Base-by-base conservation (phyloP, 2,113 vertebrate genomes). In the Orthonyx spaldingii region DNA sequence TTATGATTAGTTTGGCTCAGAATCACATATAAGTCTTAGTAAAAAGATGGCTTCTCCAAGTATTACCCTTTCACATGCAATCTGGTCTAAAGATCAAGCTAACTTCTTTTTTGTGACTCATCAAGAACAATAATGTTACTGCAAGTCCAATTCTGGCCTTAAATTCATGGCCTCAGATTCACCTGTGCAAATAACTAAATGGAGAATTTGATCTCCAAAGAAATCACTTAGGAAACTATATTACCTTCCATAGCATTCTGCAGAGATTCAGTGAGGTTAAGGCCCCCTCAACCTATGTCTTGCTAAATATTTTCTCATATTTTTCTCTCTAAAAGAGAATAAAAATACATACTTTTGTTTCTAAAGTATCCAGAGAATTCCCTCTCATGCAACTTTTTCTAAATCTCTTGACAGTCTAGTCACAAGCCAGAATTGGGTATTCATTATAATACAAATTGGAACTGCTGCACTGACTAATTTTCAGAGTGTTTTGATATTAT, bases 21-120 rank as follows among this genome's bases (percentile, higher is more conserved):
- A 94, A 87, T 69, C 27, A 47, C 21, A 9, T 46, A 23, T 19
- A 60, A 53, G 16, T 16, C 21, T 87, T 52, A 83, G 35, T 32
- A 59, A 91, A 94, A 86, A 85, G 33, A 44, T 78, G 50, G 6
- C 33, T 83, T 63, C 75, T 85, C 44, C 74, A 77, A 94, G 49
- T 66, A 69, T 26, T 77, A 44, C 9, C 13, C 14, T 35, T 83
- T 69, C 30, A 66, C 32, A 55, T 56, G 19, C 47, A 95, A 94
- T 57, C 26, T 70, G 63, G 93, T 77, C 61, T 35, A 23, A 87
- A 94, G 70, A 81, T 88, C 42, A 93, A 74, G 39, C 20, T 42
- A 74, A 69, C 79, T 90, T 70, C 26, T 77, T 90, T 91, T 74
- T 70, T 88, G 47, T 91, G 74, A 96, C 75, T 92, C 92, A 88